These are phyloP conservation scores for Tuberolachnus salignus DNA, from an alignment of 2,888 invertebrate species.

Conservation along the genomic window DNA sequence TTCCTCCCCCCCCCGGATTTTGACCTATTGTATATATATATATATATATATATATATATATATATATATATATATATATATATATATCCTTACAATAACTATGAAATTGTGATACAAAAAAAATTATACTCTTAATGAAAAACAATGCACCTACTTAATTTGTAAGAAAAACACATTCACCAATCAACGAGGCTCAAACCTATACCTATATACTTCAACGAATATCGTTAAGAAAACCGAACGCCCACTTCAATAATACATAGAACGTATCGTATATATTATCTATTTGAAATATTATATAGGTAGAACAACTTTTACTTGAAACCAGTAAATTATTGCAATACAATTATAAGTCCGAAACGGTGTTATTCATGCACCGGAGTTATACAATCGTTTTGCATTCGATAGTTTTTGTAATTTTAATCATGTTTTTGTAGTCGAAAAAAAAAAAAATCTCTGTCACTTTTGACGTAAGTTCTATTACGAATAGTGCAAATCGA, in stretches of 20 bases:
- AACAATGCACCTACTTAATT: no score
- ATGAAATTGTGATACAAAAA: slow-evolving; percentile 2
- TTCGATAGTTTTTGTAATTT: no score
- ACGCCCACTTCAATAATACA: slow-evolving; percentile 41
- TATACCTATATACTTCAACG: slow-evolving; percentile 8
- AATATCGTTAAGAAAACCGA: slow-evolving; percentile 1
- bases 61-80: no score
- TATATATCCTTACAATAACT: not conserved
- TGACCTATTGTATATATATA: no score
- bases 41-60: no score
- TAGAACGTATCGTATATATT: slow-evolving; percentile 1
- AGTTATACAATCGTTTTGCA: not conserved
- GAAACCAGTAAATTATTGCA: slow-evolving; percentile 39
- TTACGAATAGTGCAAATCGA: no score
- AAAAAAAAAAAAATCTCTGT: no score
- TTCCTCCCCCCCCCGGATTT: no score
- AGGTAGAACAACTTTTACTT: slow-evolving; percentile 50
- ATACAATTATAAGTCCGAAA: slow-evolving; percentile 13
- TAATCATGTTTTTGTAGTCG: no score
- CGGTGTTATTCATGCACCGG: no score
- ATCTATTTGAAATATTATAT: slow-evolving; percentile 32
- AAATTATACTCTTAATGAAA: not conserved
- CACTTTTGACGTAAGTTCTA: no score
- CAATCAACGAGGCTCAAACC: not conserved
- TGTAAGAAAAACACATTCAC: slow-evolving; percentile 1